Evolutionary conservation across 1,140 invertebrate species (phyloP), one percentile per base, ranked within the genome.

Genomic region (Bilobella aurantiaca): DNA sequence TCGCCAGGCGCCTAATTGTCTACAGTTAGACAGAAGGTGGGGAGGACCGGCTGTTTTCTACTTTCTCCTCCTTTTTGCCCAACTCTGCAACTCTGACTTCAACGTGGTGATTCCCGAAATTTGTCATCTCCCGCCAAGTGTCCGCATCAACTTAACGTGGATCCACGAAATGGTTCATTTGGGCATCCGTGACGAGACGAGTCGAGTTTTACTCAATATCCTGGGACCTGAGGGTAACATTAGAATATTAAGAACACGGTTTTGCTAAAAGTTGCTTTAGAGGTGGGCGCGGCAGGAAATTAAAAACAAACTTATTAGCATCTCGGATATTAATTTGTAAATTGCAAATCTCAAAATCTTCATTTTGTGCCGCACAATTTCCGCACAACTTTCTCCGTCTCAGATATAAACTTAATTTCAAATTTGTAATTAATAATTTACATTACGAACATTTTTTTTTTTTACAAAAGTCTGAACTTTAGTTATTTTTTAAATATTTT

Each of bases 31-130:
- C 34, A 18, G 34, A 18, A 25, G 25, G 1, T 62, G 23, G 61
- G 31, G n/a, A 23, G 29, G 56, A 31, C 56, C 42, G 21, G 32
- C 31, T 14, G 18, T 65, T 46, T 27, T 67, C 47, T 53, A 46
- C 1, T 37, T 31, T 32, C 31, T 67, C n/a, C 37, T 64, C 3
- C 21, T 32, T 42, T 60, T 31, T 21, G 61, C 30, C 27, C 58
- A 53, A 25, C 58, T 34, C 32, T 69, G 68, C 37, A 69, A 46
- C 37, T 73, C 71, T 1, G 68, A 73, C 57, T 73, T 68, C 42
- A 69, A 73, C 53, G 66, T 73, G 3, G 56, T 73, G 37, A 63
- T 73, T 25, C 68, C 71, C 18, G 71, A 73, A 67, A 68, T 69
- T 56, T 73, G 71, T 32, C 65, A 53, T 27, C 42, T 70, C 8